Evolutionary conservation across 2,888 invertebrate genomes (phyloP).

Genomic region (Anaspis maculata): DNA sequence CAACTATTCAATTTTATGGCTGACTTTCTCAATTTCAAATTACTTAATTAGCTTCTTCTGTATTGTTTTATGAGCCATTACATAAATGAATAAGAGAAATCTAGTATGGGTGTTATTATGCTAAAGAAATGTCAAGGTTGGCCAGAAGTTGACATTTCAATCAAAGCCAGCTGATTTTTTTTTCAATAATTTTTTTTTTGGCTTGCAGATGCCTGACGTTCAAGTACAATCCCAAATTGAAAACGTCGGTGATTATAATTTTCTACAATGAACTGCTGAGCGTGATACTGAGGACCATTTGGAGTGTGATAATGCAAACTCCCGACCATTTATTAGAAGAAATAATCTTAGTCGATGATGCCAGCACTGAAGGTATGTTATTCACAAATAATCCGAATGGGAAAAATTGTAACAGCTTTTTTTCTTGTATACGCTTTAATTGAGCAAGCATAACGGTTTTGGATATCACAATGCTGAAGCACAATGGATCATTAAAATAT

Average conservation of each 20-base stretch:
- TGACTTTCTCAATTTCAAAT: no score
- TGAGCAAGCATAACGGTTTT: no score
- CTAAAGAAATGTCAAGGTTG: no score
- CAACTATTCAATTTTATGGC: no score
- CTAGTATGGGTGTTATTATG: no score
- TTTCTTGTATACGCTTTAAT: no score
- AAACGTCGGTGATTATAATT: constrained; percentile 61
- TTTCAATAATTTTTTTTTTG: no score
- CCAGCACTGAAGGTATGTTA: constrained; percentile 61
- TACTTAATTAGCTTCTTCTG: no score
- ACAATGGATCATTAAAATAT: no score
- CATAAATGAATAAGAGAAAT: background rate
- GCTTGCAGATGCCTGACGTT: constrained; percentile 52
- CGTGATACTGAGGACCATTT: constrained; percentile 70
- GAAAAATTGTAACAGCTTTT: background rate
- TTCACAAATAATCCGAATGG: background rate
- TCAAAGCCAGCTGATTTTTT: no score
- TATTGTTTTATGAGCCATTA: constrained; percentile 1
- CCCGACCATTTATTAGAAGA: constrained; percentile 70
- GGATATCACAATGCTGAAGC: no score
- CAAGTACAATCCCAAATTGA: constrained; percentile 56
- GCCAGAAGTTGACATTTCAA: no score
- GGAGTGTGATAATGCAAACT: constrained; percentile 77
- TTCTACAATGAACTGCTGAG: constrained; percentile 73
- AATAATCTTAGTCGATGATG: constrained; percentile 92